Evolutionary conservation across 2,113 vertebrate genomes (phyloP).

Genomic region (Heterotilapia buettikoferi): DNA sequence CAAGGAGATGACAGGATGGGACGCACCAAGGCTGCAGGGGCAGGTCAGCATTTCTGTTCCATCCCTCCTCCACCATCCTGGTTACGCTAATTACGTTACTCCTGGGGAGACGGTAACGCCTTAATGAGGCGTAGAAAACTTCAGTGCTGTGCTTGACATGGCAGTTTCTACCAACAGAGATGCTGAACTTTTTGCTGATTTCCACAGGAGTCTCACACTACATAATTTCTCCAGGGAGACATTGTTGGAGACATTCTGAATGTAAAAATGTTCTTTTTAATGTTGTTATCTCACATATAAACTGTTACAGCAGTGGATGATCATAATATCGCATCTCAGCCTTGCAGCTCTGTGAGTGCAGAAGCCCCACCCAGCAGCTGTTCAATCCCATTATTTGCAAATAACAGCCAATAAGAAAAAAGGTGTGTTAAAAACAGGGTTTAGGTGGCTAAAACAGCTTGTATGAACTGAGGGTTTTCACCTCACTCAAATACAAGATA

Average conservation of each 20-base stretch:
- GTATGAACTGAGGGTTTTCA: not conserved
- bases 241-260: not conserved
- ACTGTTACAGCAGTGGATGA: not conserved
- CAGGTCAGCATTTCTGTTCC: not conserved
- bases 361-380: not conserved
- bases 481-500: not conserved
- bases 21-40: not conserved
- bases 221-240: not conserved
- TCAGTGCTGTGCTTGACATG: not conserved
- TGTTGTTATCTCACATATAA: not conserved
- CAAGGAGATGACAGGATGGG: not conserved
- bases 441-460: not conserved
- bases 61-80: conserved; percentile 6
- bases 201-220: not conserved
- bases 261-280: not conserved
- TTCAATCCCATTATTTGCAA: not conserved
- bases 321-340: not conserved
- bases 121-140: conserved; percentile 40
- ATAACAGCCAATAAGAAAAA: not conserved
- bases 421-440: not conserved
- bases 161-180: not conserved
- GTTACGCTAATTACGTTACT: conserved; percentile 54
- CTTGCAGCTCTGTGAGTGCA: not conserved
- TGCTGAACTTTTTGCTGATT: not conserved
- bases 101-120: conserved; percentile 19